Evolutionary conservation across 64 coral and sea anemone genomes (phyloP).

Genomic region (Stichodactyla helianthus): DNA sequence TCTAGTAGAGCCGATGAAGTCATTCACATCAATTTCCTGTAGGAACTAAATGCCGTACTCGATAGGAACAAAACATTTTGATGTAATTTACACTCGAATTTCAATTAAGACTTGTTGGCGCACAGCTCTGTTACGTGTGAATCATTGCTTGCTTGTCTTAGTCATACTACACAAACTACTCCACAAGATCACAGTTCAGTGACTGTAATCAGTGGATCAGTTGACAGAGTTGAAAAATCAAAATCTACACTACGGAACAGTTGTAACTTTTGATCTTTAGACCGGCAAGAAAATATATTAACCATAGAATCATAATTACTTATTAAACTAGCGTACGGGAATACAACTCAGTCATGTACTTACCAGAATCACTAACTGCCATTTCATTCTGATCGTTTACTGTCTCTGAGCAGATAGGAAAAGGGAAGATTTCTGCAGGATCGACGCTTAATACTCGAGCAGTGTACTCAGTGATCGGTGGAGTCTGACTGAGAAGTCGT

Average conservation of each 20-base stretch:
- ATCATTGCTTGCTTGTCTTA: not conserved
- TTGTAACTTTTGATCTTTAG: not conserved
- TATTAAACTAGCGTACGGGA: constrained; percentile 22
- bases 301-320: constrained; percentile 22
- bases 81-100: constrained; percentile 17
- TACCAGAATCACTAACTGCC: constrained; percentile 77
- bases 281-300: not conserved
- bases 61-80: not conserved
- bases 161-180: constrained; percentile 4
- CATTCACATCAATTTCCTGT: not conserved
- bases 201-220: not conserved
- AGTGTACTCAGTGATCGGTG: constrained; percentile 69
- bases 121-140: not conserved
- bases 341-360: not conserved
- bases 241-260: not conserved
- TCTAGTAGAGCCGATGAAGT: not conserved
- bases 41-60: constrained; percentile 23
- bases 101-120: constrained; percentile 2
- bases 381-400: constrained; percentile 15
- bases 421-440: constrained; percentile 86
- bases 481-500: constrained; percentile 70
- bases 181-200: not conserved
- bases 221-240: not conserved
- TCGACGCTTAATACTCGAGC: constrained; percentile 82
- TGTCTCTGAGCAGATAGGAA: constrained; percentile 62